Conservation (phyloP, 2,888 invertebrate genomes). For the Capitulum mitella region DNA sequence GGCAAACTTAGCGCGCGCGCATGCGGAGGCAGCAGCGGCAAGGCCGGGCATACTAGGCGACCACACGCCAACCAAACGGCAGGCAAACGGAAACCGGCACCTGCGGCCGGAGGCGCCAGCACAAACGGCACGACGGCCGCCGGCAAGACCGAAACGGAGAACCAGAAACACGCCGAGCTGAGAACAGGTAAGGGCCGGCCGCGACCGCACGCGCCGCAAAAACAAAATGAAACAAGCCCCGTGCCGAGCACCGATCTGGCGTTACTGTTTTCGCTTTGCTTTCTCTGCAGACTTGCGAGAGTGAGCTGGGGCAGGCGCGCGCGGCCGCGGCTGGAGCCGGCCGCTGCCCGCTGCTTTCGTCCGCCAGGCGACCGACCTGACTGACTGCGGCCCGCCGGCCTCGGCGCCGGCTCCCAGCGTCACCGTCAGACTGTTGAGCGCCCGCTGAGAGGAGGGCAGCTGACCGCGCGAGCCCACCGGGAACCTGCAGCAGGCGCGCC, state of each 20-base stretch:
- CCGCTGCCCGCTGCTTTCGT: no score
- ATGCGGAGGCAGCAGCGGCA: background rate
- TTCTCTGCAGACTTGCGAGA: no score
- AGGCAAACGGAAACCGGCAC: background rate
- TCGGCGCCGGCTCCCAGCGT: background rate
- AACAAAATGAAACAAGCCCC: no score
- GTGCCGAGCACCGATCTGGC: background rate
- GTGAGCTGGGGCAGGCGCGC: no score
- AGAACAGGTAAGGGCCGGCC: no score
- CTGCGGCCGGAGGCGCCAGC: background rate
- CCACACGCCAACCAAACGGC: background rate
- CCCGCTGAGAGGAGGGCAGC: slow-evolving; percentile 14
- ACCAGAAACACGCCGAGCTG: no score
- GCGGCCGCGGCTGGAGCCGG: no score
- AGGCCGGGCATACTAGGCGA: no score
- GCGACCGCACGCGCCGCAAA: no score
- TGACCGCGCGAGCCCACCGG: background rate
- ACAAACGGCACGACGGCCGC: background rate
- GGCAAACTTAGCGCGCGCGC: background rate
- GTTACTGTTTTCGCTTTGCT: no score
- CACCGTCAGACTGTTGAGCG: slow-evolving; percentile 17
- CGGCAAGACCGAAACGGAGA: no score
- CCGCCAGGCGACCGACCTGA: background rate
- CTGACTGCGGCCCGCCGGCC: background rate
- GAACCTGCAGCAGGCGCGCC: background rate